These are phyloP conservation scores for Umimayanthus chanpuru DNA, from an alignment of 92 coral and sea anemone genomes.

Conservation along the genomic window DNA sequence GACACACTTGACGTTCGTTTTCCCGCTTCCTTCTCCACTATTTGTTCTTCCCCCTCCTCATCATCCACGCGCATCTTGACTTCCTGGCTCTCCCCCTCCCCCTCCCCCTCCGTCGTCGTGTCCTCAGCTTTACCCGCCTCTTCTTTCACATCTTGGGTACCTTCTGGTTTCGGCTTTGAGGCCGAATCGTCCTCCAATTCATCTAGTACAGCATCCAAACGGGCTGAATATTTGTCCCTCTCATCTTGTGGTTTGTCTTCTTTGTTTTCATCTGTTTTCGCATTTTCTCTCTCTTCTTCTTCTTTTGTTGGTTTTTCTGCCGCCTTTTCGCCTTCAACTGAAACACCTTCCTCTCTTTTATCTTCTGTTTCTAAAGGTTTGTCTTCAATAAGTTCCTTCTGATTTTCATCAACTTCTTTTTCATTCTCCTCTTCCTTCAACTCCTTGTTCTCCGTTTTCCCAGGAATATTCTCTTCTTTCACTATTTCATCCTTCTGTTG, in stretches of 20 bases:
- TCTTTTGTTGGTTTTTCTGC: slow-evolving; percentile 4
- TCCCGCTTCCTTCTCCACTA: slow-evolving; percentile 34
- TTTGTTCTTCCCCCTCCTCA: slow-evolving; percentile 50
- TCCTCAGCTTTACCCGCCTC: background rate
- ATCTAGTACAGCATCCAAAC: slow-evolving; percentile 82
- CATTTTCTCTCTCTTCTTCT: slow-evolving; percentile 30
- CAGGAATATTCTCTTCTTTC: slow-evolving; percentile 11
- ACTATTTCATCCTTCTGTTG: slow-evolving; percentile 25
- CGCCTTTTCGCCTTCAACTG: slow-evolving; percentile 8
- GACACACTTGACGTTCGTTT: slow-evolving; percentile 29
- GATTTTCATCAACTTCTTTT: slow-evolving; percentile 4
- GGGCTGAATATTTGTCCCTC: slow-evolving; percentile 84
- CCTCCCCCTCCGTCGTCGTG: slow-evolving; percentile 17
- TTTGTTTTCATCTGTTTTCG: slow-evolving; percentile 41
- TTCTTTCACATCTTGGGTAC: slow-evolving; percentile 10
- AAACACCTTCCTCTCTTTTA: slow-evolving; percentile 35
- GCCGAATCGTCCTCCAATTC: slow-evolving; percentile 29
- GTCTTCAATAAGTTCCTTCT: slow-evolving; percentile 31
- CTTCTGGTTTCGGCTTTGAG: slow-evolving; percentile 37
- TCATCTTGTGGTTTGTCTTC: slow-evolving; percentile 26
- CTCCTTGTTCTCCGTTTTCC: slow-evolving; percentile 7
- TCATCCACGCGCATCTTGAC: slow-evolving; percentile 42
- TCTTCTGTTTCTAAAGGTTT: slow-evolving; percentile 27
- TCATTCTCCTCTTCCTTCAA: slow-evolving; percentile 31
- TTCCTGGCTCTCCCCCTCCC: slow-evolving; percentile 41